Evolutionary conservation across 2,888 invertebrate genomes (phyloP), one percentile per base, ranked within the genome.

Genomic region (Zaprionus bogoriensis): DNA sequence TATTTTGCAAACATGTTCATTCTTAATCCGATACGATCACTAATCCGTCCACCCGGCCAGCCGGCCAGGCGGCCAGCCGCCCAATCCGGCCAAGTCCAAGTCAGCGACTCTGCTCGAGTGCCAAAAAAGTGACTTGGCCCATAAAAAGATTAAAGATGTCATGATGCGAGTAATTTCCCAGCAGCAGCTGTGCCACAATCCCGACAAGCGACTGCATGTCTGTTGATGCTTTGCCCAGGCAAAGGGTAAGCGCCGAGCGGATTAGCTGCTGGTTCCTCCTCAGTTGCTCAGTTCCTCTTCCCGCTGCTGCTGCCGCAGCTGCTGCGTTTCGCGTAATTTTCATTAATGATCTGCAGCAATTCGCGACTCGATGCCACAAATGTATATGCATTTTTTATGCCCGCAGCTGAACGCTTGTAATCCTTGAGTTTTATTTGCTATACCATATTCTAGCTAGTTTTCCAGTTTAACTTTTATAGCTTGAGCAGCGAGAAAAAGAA

Each of bases 1-100:
- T 83, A 86, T 72, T 81, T 81, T 86, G 84, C 80, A 80, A 86
- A 81, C 80, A 86, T 62, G 55, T 79, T 73, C 85, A 85, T 82
- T 78, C 77, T 87, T 74, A 83, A 83, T 87, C 83, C 79, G 65
- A 51, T 67, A n/a, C n/a, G n/a, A n/a, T 27, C 48, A 51, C 66
- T 83, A 85, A 85, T 82, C 86, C 82, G 58, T n/a, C n/a, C n/a
- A n/a, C n/a, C n/a, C n/a, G 22, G 32, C 48, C 41, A 48, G 47
- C 41, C 17, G 28, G 10, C 30, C 28, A n/a, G 20, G 22, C 36
- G 42, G 22, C 23, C 20, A 9, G 12, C 55, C n/a, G n/a, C n/a
- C n/a, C n/a, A n/a, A n/a, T n/a, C n/a, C n/a, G n/a, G n/a, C n/a
- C n/a, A n/a, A n/a, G n/a, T n/a, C n/a, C n/a, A n/a, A n/a, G n/a